Evolutionary conservation across 2,113 vertebrate species (phyloP).

Genomic region (Cinclus cinclus): DNA sequence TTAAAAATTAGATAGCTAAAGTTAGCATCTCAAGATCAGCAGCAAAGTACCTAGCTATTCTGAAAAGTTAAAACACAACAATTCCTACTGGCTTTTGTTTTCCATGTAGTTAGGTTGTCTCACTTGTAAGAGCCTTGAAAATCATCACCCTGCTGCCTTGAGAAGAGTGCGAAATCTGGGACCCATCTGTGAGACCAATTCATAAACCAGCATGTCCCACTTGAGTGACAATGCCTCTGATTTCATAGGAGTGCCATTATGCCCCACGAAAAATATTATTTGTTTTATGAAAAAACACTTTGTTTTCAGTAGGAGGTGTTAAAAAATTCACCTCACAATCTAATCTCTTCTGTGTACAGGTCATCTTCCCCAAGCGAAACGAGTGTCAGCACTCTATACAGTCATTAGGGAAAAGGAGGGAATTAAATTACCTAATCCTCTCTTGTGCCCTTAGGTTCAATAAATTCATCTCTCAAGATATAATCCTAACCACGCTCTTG

Average conservation of each 20-base stretch:
- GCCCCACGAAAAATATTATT: background rate
- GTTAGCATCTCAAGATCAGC: background rate
- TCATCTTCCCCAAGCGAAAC: background rate
- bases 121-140: background rate
- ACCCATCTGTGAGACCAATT: background rate
- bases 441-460: constrained; percentile 1
- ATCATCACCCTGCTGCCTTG: background rate
- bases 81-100: background rate
- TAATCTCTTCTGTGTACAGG: background rate
- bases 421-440: constrained; percentile 42
- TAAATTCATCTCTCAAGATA: background rate
- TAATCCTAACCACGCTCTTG: background rate
- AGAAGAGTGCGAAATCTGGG: background rate
- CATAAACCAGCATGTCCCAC: background rate
- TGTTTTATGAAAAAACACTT: background rate
- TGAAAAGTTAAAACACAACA: background rate
- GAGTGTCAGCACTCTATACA: constrained; percentile 2
- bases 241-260: background rate
- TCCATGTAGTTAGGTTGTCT: rapidly evolving
- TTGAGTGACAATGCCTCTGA: background rate
- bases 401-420: background rate
- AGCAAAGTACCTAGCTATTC: background rate
- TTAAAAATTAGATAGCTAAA: background rate
- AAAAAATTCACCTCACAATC: background rate
- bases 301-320: background rate